These are phyloP conservation scores for Scrobipalpa costella DNA, from an alignment of 2,888 invertebrate genomes.

Conservation along the genomic window DNA sequence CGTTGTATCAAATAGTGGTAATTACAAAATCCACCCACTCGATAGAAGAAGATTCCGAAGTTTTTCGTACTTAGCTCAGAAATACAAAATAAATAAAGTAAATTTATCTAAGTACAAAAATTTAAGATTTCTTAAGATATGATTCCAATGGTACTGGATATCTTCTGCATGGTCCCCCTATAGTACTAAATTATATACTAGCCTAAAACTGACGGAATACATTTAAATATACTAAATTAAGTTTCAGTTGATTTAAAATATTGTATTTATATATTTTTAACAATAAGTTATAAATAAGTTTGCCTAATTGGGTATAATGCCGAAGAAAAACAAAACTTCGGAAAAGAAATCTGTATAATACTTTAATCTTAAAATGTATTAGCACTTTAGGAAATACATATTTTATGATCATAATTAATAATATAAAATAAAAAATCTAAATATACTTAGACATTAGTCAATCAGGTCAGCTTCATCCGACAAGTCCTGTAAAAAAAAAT, in stretches of 20 bases:
- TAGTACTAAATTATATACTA: no score
- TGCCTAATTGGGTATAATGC: neutral
- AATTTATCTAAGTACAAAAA: no score
- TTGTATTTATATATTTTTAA: neutral
- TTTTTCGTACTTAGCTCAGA: no score
- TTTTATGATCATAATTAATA: conserved; percentile 43
- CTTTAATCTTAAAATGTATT: conserved; percentile 67
- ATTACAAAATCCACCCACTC: no score
- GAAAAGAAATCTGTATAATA: conserved; percentile 58
- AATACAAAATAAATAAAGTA: no score
- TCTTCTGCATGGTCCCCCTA: no score
- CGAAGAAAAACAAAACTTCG: conserved; percentile 19
- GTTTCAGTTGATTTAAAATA: neutral
- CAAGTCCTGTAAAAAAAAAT: conserved; percentile 58
- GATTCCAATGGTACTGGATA: no score
- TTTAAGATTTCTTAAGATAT: no score
- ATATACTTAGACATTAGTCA: conserved; percentile 58
- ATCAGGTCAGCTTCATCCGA: conserved; percentile 72
- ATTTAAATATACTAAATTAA: neutral
- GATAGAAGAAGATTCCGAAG: no score
- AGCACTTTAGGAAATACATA: conserved; percentile 69
- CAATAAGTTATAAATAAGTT: neutral
- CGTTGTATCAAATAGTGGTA: no score
- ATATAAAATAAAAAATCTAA: conserved; percentile 55
- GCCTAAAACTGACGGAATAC: no score